phyloP scores from a whole-genome alignment of 2,113 vertebrate genomes.

The Canis aureus region DNA sequence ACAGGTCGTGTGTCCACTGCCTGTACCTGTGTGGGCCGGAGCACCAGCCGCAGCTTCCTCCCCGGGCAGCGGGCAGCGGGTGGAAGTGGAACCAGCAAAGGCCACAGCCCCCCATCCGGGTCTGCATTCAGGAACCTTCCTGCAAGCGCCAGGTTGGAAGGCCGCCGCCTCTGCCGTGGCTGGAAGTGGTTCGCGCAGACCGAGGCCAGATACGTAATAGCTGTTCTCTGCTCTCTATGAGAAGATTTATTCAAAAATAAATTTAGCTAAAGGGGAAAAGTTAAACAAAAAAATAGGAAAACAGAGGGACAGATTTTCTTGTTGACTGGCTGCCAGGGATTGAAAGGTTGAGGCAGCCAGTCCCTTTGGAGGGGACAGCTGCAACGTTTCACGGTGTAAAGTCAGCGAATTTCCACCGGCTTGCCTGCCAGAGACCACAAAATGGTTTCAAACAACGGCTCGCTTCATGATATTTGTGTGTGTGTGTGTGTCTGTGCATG shows the following conservation, averaged over 20 bases:
- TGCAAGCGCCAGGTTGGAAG: conserved; percentile 81
- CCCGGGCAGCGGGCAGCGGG: accelerated
- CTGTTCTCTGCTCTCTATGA: conserved; percentile 88
- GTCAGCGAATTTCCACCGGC: conserved; percentile 94
- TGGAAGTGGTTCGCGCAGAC: conserved; percentile 87
- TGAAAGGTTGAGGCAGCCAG: conserved; percentile 88
- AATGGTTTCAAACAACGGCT: conserved; percentile 95
- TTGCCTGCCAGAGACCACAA: conserved; percentile 94
- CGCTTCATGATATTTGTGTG: conserved; percentile 91
- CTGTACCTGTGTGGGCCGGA: not conserved
- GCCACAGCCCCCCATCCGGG: conserved; percentile 70
- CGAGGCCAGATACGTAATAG: conserved; percentile 88
- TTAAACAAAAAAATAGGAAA: conserved; percentile 52
- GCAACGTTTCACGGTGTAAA: conserved; percentile 94
- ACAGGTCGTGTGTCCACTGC: not conserved
- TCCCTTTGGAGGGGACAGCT: conserved; percentile 93
- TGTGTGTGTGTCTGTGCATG: not conserved
- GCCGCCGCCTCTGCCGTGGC: conserved; percentile 79
- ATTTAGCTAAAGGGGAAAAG: conserved; percentile 85
- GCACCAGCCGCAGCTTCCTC: not conserved
- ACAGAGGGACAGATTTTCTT: conserved; percentile 88
- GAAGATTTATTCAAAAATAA: conserved; percentile 91
- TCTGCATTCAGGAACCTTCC: conserved; percentile 81
- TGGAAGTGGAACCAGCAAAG: not conserved
- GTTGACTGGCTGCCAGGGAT: conserved; percentile 90